Evolutionary conservation across 2,113 vertebrate genomes (phyloP).

Genomic region (Malurus melanocephalus): DNA sequence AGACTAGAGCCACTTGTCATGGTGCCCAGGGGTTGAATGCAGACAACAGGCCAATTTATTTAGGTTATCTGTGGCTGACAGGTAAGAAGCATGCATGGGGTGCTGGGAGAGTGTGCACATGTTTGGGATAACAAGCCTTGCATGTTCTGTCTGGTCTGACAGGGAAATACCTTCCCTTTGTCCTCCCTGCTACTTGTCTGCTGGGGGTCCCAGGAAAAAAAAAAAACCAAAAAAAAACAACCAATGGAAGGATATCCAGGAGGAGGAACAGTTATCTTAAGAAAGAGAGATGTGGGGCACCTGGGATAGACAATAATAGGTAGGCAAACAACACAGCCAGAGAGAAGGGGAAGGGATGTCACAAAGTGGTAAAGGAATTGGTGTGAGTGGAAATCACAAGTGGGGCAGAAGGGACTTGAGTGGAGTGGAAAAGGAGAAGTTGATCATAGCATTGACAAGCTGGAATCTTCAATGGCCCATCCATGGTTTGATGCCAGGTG

Average conservation of each 20-base stretch:
- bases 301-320: accelerated
- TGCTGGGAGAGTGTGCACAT: accelerated
- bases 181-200: not conserved
- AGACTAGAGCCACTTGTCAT: not conserved
- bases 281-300: not conserved
- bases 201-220: not conserved
- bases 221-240: not conserved
- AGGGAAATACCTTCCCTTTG: not conserved
- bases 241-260: not conserved
- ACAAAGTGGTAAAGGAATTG: not conserved
- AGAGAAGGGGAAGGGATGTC: not conserved
- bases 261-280: not conserved
- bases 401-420: not conserved
- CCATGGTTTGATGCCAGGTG: not conserved
- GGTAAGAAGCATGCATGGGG: not conserved
- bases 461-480: not conserved
- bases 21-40: not conserved
- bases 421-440: not conserved
- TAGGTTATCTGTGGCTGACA: not conserved
- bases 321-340: not conserved
- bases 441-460: not conserved
- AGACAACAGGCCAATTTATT: conserved; percentile 16
- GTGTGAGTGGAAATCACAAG: not conserved
- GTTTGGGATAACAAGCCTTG: not conserved
- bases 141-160: not conserved